Evolutionary conservation across 2,888 invertebrate species (phyloP).

Genomic region (Yponomeuta evonymella): DNA sequence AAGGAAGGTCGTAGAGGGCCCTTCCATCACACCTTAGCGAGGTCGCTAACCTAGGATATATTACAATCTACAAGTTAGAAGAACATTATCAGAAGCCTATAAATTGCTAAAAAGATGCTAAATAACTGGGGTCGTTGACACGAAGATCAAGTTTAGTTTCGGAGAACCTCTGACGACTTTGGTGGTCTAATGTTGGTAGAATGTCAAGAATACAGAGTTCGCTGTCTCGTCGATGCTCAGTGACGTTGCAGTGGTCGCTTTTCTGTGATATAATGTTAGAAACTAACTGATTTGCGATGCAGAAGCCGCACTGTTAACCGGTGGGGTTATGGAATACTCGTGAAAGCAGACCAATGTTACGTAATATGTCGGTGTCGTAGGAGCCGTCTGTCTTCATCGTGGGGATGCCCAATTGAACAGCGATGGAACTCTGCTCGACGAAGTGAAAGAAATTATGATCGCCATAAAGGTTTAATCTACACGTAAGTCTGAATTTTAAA

Average conservation of each 20-base stretch:
- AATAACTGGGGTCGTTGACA: not conserved
- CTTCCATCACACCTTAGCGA: not conserved
- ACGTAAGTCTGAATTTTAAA: no score
- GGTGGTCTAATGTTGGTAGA: not conserved
- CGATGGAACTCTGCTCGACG: not conserved
- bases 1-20: not conserved
- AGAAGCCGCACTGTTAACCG: not conserved
- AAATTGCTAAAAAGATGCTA: not conserved
- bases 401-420: not conserved
- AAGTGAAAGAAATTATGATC: not conserved
- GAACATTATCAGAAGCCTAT: not conserved
- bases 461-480: no score
- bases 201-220: no score
- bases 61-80: not conserved
- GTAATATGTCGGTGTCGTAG: not conserved
- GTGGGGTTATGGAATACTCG: not conserved
- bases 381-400: not conserved
- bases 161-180: not conserved
- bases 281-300: not conserved
- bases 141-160: not conserved
- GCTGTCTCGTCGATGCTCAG: no score
- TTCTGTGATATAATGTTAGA: not conserved
- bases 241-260: not conserved
- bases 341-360: not conserved
- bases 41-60: not conserved